Percentiles rank a stretch among this genome's conserved stretches.
Evolutionary conservation across 1,140 invertebrate species (phyloP).

Genomic region (Bombus huntii): DNA sequence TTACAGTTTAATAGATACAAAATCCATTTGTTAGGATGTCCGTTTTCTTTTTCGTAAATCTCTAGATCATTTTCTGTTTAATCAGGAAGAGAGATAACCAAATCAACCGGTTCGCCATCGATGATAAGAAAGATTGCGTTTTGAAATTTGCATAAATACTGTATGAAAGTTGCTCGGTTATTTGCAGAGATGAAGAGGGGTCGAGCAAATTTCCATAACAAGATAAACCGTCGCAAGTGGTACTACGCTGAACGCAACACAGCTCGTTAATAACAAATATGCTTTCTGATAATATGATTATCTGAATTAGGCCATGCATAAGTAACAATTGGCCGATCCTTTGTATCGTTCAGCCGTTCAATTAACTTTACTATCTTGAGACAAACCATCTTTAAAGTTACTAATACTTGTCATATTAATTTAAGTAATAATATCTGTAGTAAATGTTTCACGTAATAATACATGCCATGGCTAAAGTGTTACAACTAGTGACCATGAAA

Average conservation of each 20-base stretch:
- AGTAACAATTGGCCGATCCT: neutral
- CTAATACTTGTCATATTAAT: too few relatives aligned
- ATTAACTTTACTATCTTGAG: neutral
- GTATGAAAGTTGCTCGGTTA: neutral
- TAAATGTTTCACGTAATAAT: too few relatives aligned
- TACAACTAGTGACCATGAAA: too few relatives aligned
- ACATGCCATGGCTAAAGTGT: too few relatives aligned
- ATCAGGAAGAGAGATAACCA: neutral
- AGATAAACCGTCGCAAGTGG: neutral
- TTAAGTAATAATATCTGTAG: too few relatives aligned
- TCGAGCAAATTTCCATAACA: neutral
- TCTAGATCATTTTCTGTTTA: neutral
- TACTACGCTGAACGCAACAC: neutral
- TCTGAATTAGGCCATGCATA: neutral
- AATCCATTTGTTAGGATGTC: neutral
- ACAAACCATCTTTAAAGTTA: neutral
- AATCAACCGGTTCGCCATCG: too few relatives aligned
- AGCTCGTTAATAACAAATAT: neutral
- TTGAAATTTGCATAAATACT: neutral
- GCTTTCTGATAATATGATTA: neutral
- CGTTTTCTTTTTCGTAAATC: neutral
- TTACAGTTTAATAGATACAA: neutral
- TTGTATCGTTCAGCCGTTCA: neutral
- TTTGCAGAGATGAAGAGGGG: neutral
- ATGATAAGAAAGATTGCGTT: neutral